These are phyloP conservation scores for Lasioglossum calceatum DNA, from an alignment of 2,888 invertebrate species.

Conservation along the genomic window DNA sequence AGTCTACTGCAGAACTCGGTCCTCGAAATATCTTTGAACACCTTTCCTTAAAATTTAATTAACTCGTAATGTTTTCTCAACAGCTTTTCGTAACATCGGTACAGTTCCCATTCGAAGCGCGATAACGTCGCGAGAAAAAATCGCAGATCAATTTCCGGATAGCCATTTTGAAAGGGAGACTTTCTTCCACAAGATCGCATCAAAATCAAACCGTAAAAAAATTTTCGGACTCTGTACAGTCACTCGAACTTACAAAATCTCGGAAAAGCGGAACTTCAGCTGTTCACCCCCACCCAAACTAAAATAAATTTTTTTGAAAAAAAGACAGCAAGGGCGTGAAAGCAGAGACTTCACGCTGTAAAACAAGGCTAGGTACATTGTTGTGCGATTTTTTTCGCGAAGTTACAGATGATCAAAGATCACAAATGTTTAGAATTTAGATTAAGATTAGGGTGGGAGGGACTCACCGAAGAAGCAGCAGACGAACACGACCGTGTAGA, in stretches of 20 bases:
- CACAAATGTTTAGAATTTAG: neutral
- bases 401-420: neutral
- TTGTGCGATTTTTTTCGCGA: neutral
- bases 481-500: conserved; percentile 92
- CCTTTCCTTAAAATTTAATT: too few species aligned
- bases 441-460: neutral
- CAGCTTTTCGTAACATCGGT: too few species aligned
- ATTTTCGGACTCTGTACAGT: neutral
- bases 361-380: neutral
- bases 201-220: neutral
- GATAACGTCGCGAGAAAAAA: neutral
- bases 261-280: neutral
- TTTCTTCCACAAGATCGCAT: neutral
- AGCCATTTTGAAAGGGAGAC: neutral
- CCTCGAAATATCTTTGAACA: too few species aligned
- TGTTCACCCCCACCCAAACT: neutral
- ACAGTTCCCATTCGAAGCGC: neutral
- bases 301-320: neutral
- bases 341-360: neutral
- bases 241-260: neutral
- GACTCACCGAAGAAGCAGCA: conserved; percentile 93
- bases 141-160: neutral
- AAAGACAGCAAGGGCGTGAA: rapidly evolving
- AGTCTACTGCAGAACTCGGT: neutral
- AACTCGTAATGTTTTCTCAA: too few species aligned